Evolutionary conservation across 2,888 invertebrate species (phyloP).

Genomic region (Diarsia rubi): DNA sequence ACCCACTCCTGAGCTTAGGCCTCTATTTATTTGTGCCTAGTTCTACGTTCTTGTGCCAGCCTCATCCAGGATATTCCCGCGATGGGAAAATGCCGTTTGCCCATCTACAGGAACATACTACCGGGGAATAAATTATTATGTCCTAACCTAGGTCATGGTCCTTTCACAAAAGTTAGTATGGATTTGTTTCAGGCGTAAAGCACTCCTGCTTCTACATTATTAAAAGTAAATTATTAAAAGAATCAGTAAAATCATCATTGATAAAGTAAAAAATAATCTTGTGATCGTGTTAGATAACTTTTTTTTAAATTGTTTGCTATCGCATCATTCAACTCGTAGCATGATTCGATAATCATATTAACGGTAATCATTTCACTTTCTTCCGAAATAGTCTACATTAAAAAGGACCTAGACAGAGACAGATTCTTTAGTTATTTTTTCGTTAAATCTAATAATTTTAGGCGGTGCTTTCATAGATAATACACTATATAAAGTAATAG

Average conservation of each 20-base stretch:
- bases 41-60: no score
- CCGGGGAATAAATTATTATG: not conserved
- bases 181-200: not conserved
- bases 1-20: no score
- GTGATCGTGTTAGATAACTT: conserved; percentile 17
- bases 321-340: not conserved
- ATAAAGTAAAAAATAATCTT: conserved; percentile 14
- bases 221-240: not conserved
- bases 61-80: no score
- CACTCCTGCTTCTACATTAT: not conserved
- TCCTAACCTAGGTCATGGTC: not conserved
- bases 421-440: no score
- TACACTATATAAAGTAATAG: no score
- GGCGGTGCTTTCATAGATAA: no score
- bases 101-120: not conserved
- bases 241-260: not conserved
- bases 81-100: no score
- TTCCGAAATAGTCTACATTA: no score
- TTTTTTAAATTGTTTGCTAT: not conserved
- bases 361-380: no score
- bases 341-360: not conserved
- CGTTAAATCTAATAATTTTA: no score
- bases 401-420: no score
- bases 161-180: not conserved
- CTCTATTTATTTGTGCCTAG: no score